A percentile compares a stretch with the other conserved stretches of the same genome.
Conservation (phyloP, 2,888 invertebrate genomes). For the Miltochrista miniata region DNA sequence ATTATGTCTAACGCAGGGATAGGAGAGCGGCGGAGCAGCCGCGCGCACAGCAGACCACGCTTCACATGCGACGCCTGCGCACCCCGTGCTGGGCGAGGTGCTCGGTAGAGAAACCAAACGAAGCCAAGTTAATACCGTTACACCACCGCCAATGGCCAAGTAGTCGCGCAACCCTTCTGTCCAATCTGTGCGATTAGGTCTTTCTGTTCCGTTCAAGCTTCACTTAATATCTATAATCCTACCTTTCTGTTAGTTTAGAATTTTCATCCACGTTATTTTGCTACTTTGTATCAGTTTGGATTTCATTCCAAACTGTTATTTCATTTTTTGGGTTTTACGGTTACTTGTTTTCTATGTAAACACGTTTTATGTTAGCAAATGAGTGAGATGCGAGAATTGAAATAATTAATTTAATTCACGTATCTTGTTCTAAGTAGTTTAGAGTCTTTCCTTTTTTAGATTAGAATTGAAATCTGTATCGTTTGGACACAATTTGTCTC, state of each 20-base stretch:
- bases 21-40: constrained; percentile 75
- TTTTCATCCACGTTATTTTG: constrained; percentile 53
- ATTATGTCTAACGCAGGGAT: constrained; percentile 83
- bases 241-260: constrained; percentile 71
- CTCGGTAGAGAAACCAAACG: constrained; percentile 86
- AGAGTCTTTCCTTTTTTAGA: constrained; percentile 53
- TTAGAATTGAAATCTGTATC: constrained; percentile 55
- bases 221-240: constrained; percentile 59
- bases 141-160: constrained; percentile 79
- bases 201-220: constrained; percentile 79
- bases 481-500: constrained; percentile 52
- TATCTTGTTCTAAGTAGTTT: constrained; percentile 65
- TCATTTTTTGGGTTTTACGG: constrained; percentile 39
- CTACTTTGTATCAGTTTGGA: constrained; percentile 50
- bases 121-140: constrained; percentile 85
- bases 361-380: constrained; percentile 28
- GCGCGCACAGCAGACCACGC: constrained; percentile 74
- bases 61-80: constrained; percentile 89
- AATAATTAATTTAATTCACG: constrained; percentile 16
- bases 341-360: constrained; percentile 29
- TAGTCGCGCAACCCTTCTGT: constrained; percentile 82
- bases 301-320: constrained; percentile 39
- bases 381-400: constrained; percentile 46
- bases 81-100: constrained; percentile 93
- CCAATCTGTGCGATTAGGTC: constrained; percentile 81